phyloP scores from a whole-genome alignment of 2,113 vertebrate genomes.

The Clarias batrachus region DNA sequence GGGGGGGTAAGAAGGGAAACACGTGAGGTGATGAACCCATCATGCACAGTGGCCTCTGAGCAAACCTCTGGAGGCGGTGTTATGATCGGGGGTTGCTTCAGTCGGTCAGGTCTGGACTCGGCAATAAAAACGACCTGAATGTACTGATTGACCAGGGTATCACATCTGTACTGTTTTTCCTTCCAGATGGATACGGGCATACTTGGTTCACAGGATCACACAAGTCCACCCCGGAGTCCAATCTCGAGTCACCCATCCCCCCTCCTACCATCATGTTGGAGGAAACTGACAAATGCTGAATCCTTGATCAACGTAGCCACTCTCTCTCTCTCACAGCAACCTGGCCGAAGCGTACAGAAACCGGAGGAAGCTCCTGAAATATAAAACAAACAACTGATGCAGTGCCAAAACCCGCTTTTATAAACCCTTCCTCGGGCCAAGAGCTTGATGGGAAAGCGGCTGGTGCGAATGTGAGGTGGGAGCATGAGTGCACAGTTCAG shows the following conservation, averaged over 20 bases:
- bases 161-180: too few species aligned
- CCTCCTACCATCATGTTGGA: background rate
- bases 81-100: too few species aligned
- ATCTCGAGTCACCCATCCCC: background rate
- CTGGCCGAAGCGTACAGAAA: background rate
- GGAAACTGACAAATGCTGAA: background rate
- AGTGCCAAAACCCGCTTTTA: conserved; percentile 33
- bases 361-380: conserved; percentile 5
- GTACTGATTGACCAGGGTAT: too few species aligned
- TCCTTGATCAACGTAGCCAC: background rate
- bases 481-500: conserved; percentile 35
- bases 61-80: too few species aligned
- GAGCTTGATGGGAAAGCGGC: conserved; percentile 40
- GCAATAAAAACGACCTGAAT: too few species aligned
- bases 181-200: too few species aligned
- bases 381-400: background rate
- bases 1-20: too few species aligned
- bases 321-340: background rate
- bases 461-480: conserved; percentile 34
- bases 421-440: conserved; percentile 21
- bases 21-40: too few species aligned
- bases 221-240: background rate
- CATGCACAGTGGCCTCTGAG: too few species aligned
- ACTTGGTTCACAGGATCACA: background rate
- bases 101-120: too few species aligned